Evolutionary conservation across 2,113 vertebrate species (phyloP), one percentile per base, ranked within the genome.

Genomic region (Strix aluco): DNA sequence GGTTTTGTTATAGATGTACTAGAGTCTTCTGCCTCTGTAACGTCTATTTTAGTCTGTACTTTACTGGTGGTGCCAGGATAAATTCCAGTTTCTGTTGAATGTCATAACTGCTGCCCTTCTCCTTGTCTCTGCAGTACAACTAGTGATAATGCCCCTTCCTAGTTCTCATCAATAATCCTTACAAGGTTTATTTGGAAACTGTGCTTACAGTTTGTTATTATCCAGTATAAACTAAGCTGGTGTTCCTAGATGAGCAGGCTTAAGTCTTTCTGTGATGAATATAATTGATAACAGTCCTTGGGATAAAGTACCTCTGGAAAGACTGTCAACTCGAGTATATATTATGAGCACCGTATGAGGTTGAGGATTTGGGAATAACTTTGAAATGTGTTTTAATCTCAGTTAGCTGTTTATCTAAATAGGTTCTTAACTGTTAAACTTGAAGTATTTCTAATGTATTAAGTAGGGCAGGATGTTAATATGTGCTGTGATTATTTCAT

Each of bases 21-120:
- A 59, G 52, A 66, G 22, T 23, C 51, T 91, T 30, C 58, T 65
- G 44, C 62, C 89, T 86, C 65, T 81, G 73, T 88, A 72, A n/a
- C 72, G 11, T 51, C 67, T 89, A 1, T 12, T 94, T 73, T 62
- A 77, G 32, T 54, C 25, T 86, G 44, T 69, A 44, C 21, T 95
- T 96, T 93, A 82, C 49, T 88, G 70, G 62, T 87, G 73, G 52
- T 49, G 71, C 34, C 19, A 29, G 63, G 67, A 96, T 81, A 83
- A 95, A 92, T 85, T 91, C 78, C 49, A 80, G 22, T 79, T 91
- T 96, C 74, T 71, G 38, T 22, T 86, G 88, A 54, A 81, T 87
- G 63, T 21, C 63, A 6, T 73, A 95, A 69, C 30, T 95, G 25
- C 46, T 95, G 26, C 57, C 57, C 40, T 61, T 80, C 42, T 82